These are phyloP conservation scores for Eudemis profundana DNA, from an alignment of 2,888 invertebrate species.

Conservation along the genomic window DNA sequence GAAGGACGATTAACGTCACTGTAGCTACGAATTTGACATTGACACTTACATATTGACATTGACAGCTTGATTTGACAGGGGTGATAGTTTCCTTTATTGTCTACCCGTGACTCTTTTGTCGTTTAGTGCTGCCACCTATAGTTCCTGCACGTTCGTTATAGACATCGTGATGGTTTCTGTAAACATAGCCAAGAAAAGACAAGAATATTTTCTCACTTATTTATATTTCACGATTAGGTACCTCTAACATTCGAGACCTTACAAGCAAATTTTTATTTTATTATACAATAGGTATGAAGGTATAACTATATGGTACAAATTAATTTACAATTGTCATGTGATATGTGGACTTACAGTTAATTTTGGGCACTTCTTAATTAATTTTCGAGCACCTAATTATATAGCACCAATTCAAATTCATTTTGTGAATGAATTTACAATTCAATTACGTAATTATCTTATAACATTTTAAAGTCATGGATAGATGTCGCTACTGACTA, in stretches of 20 bases:
- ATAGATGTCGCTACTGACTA: slow-evolving; percentile 27
- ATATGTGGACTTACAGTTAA: slow-evolving; percentile 65
- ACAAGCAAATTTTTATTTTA: slow-evolving; percentile 57
- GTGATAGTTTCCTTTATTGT: too few relatives aligned
- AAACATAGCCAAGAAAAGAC: neutral
- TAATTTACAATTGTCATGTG: slow-evolving; percentile 78
- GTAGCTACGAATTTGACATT: too few relatives aligned
- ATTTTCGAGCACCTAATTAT: slow-evolving; percentile 65
- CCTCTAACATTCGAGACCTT: slow-evolving; percentile 65
- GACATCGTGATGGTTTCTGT: neutral
- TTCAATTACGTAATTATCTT: slow-evolving; percentile 38
- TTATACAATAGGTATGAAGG: slow-evolving; percentile 59
- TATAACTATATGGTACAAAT: slow-evolving; percentile 80
- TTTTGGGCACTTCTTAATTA: slow-evolving; percentile 34
- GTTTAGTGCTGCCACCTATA: too few relatives aligned
- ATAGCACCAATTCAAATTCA: slow-evolving; percentile 67
- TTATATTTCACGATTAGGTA: slow-evolving; percentile 54
- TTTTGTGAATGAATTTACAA: slow-evolving; percentile 46
- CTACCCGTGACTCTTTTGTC: too few relatives aligned
- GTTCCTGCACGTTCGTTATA: too few relatives aligned
- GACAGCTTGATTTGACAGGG: too few relatives aligned
- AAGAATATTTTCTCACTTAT: slow-evolving; percentile 51
- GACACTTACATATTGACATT: too few relatives aligned
- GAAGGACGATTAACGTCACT: too few relatives aligned
- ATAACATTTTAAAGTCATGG: slow-evolving; percentile 29